Base-by-base conservation (phyloP, 2,888 invertebrate species). In the Chymomyza procnemis region DNA sequence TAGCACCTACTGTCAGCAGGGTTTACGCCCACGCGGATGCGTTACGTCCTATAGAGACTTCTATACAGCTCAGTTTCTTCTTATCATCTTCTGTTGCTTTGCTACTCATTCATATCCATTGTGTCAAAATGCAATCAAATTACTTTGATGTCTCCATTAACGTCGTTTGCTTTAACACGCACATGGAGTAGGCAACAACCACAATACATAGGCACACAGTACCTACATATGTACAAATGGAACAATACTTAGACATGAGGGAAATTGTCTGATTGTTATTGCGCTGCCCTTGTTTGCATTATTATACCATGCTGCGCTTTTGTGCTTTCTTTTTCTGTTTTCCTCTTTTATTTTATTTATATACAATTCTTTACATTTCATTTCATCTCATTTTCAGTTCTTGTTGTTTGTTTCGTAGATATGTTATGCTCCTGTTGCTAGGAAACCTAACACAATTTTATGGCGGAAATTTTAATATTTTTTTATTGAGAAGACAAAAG, bases 121-220 rank as follows among this genome's bases (percentile, higher is more conserved):
- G 81, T 77, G 81, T 71, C 65, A 72, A 80, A 82, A 87, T 87
- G 83, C 83, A 84, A 84, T 84, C 83, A 84, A 84, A 84, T 84
- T 84, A 85, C 87, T 87, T 84, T 84, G 83, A 84, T 84, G 83
- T 85, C 80, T 80, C 87, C 83, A 87, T 87, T 84, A 84, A 84
- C 85, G 83, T 87, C 83, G 78, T 85, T 87, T 87, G 70, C 78
- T 82, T 79, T 80, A 79, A 75, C 54, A 64, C 21, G 14, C 46
- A 60, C 46, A 47, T n/a, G n/a, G 0, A 22, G 18, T 41, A 26
- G 8, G 26, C 30, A 16, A 58, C 41, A 46, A 58, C 12, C 55
- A 55, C 21, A 22, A 41, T 41, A 12, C 12, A 41, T 9, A 12
- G 1, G 6, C 1, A 12, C 12, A 12, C 12, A 8, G 4, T 56